phyloP scores from a whole-genome alignment of 2,797 vertebrate species.

The Glossophaga mutica region DNA sequence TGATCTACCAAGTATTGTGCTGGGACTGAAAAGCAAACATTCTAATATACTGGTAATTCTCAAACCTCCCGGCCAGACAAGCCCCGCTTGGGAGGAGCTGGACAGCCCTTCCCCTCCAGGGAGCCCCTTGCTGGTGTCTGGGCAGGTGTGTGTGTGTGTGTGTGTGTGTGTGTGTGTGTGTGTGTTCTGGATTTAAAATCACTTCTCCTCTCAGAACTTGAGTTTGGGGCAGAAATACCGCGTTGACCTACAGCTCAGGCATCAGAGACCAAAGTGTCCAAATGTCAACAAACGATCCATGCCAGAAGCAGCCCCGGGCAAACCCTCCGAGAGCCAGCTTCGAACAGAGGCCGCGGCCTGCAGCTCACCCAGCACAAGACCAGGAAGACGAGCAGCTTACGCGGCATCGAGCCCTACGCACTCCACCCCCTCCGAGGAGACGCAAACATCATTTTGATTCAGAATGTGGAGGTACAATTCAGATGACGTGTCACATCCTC shows the following conservation, averaged over 20 bases:
- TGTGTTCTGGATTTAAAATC: neutral
- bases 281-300: neutral
- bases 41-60: neutral
- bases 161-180: neutral
- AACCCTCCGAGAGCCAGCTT: neutral
- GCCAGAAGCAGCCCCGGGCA: neutral
- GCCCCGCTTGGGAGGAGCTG: neutral
- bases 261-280: neutral
- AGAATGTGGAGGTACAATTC: neutral
- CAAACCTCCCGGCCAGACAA: neutral
- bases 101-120: fast-evolving
- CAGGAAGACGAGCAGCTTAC: neutral
- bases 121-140: neutral
- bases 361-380: neutral
- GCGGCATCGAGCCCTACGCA: neutral
- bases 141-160: neutral
- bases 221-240: neutral
- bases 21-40: neutral
- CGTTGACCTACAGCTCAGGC: neutral
- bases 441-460: neutral
- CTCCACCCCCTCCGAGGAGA: neutral
- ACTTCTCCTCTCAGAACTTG: neutral
- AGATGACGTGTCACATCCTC: neutral
- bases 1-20: neutral
- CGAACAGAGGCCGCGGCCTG: neutral